Evolutionary conservation across 2,888 invertebrate genomes (phyloP), one percentile per base, ranked within the genome.

Genomic region (Ochlodes sylvanus): DNA sequence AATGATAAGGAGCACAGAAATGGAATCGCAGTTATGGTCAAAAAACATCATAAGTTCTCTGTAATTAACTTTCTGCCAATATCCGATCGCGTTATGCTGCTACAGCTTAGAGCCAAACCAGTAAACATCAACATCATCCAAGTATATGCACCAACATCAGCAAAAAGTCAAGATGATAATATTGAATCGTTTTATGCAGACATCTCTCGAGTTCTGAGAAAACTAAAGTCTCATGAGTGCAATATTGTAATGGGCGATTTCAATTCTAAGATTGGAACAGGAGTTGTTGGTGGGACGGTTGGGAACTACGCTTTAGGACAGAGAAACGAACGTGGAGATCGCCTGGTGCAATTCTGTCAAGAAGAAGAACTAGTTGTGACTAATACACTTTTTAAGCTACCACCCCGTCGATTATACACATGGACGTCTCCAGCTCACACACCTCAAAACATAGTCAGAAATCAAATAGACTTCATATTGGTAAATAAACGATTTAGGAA

Each of bases 401-500:
- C n/a, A 44, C 44, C 44, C 14, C 7, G 44, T 10, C 7, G 44
- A n/a, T 14, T 44, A n/a, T 7, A 44, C 14, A 44, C 44, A 14
- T 44, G 44, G 44, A 44, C 44, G n/a, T 44, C 44, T 10, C n/a
- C 44, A 44, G 4, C 12, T 4, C n/a, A 44, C n/a, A 44, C 7
- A 7, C 44, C 44, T 44, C 4, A 44, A 4, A 9, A 44, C 14
- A 44, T 44, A 44, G 14, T 44, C 9, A 17, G 61, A 17, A 61
- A 61, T 47, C 61, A 61, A 21, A 61, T 61, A 44, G 61, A 61
- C 19, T 61, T 27, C n/a, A 50, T 61, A 44, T 15, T 61, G 14
- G 27, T 61, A 6, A 61, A 61, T 15, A 32, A 61, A 32, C 19
- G 61, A 4, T 61, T 47, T 61, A 44, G 15, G 12, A 61, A 61